Evolutionary conservation across 2,888 invertebrate genomes (phyloP).

Genomic region (Harpagoxenus sublaevis): DNA sequence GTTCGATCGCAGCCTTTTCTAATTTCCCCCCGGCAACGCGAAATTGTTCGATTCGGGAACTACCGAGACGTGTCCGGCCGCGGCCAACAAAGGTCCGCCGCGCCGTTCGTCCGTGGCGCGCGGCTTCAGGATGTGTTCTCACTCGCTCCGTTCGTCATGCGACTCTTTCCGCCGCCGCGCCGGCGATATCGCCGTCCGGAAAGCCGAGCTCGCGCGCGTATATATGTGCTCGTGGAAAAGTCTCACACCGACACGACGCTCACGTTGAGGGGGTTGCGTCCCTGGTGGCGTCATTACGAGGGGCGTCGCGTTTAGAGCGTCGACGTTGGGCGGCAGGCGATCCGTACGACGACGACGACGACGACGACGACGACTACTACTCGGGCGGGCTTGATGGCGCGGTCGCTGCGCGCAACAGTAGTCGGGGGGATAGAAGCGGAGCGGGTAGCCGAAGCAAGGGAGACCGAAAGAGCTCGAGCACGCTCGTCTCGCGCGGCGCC

Average conservation of each 20-base stretch:
- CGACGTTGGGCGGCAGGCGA: slow-evolving; percentile 79
- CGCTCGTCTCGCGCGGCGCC: slow-evolving; percentile 43
- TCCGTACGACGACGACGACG: slow-evolving; percentile 64
- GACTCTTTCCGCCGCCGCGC: slow-evolving; percentile 15
- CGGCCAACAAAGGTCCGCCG: slow-evolving; percentile 36
- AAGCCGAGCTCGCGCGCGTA: slow-evolving; percentile 45
- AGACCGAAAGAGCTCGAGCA: slow-evolving; percentile 55
- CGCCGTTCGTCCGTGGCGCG: slow-evolving; percentile 26
- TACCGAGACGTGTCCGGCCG: slow-evolving; percentile 24
- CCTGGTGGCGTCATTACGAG: slow-evolving; percentile 84
- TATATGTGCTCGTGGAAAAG: slow-evolving; percentile 54
- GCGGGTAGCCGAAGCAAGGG: slow-evolving; percentile 54
- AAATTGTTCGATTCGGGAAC: slow-evolving; percentile 40
- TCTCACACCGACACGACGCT: slow-evolving; percentile 59
- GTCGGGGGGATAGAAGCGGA: slow-evolving; percentile 58
- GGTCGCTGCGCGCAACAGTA: slow-evolving; percentile 66
- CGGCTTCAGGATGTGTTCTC: slow-evolving; percentile 39
- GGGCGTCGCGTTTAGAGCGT: slow-evolving; percentile 84
- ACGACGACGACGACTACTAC: slow-evolving; percentile 55
- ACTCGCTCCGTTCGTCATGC: slow-evolving; percentile 43
- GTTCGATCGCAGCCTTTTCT: slow-evolving; percentile 42
- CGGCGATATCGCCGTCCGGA: slow-evolving; percentile 47
- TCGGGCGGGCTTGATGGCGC: slow-evolving; percentile 59
- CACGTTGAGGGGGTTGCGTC: slow-evolving; percentile 74
- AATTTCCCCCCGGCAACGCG: slow-evolving; percentile 38